A percentile compares a stretch with the other conserved stretches of the same genome.
Conservation (phyloP, 2,797 vertebrate genomes). For the Poecilia wingei region DNA sequence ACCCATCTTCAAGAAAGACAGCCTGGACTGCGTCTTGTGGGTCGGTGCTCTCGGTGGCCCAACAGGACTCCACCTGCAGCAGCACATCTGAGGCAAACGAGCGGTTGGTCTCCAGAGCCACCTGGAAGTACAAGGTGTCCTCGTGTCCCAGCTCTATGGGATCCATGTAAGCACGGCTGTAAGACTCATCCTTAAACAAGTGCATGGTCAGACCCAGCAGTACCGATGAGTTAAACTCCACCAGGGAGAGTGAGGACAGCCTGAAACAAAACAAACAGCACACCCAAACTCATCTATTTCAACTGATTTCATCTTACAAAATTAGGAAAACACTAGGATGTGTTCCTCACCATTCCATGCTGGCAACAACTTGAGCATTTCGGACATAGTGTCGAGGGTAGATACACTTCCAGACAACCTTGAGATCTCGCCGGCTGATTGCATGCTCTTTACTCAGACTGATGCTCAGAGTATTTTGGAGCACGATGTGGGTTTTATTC, state of each 20-base stretch:
- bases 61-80: slow-evolving; percentile 75
- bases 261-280: slow-evolving; percentile 23
- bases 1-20: slow-evolving; percentile 69
- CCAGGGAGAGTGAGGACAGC: slow-evolving; percentile 53
- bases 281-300: neutral
- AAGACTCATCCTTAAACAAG: slow-evolving; percentile 58
- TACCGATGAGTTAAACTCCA: slow-evolving; percentile 64
- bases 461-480: slow-evolving; percentile 66
- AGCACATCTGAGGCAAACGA: slow-evolving; percentile 57
- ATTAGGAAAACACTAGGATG: neutral
- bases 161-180: slow-evolving; percentile 19
- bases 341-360: slow-evolving; percentile 60
- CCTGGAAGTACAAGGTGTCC: slow-evolving; percentile 72
- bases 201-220: slow-evolving; percentile 67
- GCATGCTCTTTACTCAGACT: slow-evolving; percentile 36
- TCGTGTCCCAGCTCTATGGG: slow-evolving; percentile 20
- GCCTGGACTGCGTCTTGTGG: slow-evolving; percentile 52
- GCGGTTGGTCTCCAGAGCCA: slow-evolving; percentile 62
- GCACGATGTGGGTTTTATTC: slow-evolving; percentile 72
- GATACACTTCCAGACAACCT: slow-evolving; percentile 70
- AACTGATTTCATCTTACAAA: neutral
- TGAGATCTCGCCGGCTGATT: slow-evolving; percentile 64
- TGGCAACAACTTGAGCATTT: slow-evolving; percentile 46
- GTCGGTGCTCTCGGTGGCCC: slow-evolving; percentile 70
- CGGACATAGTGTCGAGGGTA: slow-evolving; percentile 68